Evolutionary conservation across 2,797 vertebrate species (phyloP).

Genomic region (Poeciliopsis turneri): DNA sequence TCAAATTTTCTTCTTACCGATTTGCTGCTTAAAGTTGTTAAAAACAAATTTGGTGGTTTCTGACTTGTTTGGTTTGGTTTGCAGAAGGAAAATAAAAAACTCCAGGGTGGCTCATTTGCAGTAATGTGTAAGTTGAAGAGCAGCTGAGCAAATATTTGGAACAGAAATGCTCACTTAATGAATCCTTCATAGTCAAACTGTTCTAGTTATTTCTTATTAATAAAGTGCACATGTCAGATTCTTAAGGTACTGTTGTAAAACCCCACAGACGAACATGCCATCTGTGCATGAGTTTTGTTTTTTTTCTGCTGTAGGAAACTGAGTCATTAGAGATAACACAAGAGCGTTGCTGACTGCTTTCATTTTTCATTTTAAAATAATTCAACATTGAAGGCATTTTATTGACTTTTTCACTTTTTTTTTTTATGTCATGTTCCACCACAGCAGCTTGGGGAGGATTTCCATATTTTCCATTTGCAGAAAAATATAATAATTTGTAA

Average conservation of each 20-base stretch:
- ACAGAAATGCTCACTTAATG: slow-evolving; percentile 4
- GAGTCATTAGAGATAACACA: slow-evolving; percentile 8
- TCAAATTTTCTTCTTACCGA: slow-evolving; percentile 35
- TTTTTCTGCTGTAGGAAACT: slow-evolving; percentile 25
- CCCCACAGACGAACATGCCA: slow-evolving; percentile 1
- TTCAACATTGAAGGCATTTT: slow-evolving; percentile 23
- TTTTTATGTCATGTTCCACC: slow-evolving; percentile 24
- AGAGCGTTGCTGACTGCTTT: slow-evolving; percentile 30
- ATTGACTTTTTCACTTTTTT: slow-evolving; percentile 23
- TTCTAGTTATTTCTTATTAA: neutral
- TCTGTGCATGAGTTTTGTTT: slow-evolving; percentile 7
- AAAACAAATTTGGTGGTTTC: slow-evolving; percentile 50
- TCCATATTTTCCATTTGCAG: slow-evolving; percentile 15
- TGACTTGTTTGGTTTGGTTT: slow-evolving; percentile 45
- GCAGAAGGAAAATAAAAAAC: slow-evolving; percentile 27
- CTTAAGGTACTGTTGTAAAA: slow-evolving; percentile 6
- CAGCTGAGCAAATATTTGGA: slow-evolving; percentile 15
- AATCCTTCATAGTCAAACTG: neutral
- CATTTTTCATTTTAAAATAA: slow-evolving; percentile 41
- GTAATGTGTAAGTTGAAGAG: slow-evolving; percentile 23
- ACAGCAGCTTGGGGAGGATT: slow-evolving; percentile 6
- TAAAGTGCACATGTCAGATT: neutral
- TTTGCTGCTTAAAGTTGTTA: slow-evolving; percentile 51
- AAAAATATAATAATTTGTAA: slow-evolving; percentile 5
- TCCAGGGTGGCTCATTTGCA: slow-evolving; percentile 29